A percentile compares a stretch with the other conserved stretches of the same genome.
phyloP scores from a whole-genome alignment of 2,888 invertebrate species.

The Tuberolachnus salignus region DNA sequence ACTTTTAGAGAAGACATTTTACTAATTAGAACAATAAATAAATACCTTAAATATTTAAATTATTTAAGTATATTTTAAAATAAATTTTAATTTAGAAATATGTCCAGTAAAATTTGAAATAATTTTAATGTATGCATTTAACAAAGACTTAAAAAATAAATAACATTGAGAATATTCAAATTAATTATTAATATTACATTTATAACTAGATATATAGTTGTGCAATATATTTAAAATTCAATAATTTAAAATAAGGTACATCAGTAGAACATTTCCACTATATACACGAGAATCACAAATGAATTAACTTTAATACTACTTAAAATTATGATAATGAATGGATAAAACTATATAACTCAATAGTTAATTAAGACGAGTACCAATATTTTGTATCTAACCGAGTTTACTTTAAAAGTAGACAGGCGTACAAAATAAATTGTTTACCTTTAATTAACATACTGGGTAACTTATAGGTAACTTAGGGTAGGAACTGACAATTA shows the following conservation, averaged over 20 bases:
- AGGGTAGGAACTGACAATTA: background rate
- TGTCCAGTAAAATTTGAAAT: background rate
- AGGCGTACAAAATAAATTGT: background rate
- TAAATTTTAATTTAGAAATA: background rate
- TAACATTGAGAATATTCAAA: background rate
- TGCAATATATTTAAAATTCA: conserved; percentile 17
- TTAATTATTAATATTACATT: conserved; percentile 4
- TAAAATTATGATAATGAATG: background rate
- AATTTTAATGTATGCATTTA: no score
- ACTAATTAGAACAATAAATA: background rate
- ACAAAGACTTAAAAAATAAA: background rate
- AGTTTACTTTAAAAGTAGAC: background rate
- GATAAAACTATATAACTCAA: background rate
- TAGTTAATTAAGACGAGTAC: background rate
- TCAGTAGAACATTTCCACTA: background rate
- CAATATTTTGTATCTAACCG: background rate
- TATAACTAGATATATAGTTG: background rate
- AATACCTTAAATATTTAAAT: background rate
- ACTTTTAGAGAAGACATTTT: background rate
- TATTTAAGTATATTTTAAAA: background rate
- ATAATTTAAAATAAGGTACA: background rate
- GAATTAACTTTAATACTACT: background rate
- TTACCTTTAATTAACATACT: background rate
- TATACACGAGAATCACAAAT: background rate
- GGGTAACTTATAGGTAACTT: background rate